These are phyloP conservation scores for Girardinus metallicus DNA, from an alignment of 2,797 vertebrate genomes.

Conservation along the genomic window DNA sequence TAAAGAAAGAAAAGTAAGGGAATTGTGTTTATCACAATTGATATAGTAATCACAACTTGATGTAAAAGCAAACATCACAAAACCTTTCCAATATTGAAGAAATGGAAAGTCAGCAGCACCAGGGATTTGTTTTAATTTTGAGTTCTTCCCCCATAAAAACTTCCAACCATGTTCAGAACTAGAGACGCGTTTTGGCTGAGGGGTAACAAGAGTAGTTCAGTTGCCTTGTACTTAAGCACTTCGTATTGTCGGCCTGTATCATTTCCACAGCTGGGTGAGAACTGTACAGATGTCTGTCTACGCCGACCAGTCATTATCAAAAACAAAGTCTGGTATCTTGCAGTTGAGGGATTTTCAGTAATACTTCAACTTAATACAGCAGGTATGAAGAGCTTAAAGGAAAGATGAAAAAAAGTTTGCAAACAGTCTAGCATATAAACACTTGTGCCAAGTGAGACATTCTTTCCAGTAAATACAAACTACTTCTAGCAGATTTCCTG, in stretches of 20 bases:
- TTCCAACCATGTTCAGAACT: neutral
- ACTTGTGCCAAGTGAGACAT: conserved; percentile 26
- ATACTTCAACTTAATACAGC: neutral
- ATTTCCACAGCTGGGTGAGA: conserved; percentile 41
- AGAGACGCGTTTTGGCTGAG: neutral
- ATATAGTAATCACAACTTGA: neutral
- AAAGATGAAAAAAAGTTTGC: neutral
- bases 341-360: neutral
- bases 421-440: neutral
- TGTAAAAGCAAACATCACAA: neutral
- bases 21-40: neutral
- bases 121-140: neutral
- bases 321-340: neutral
- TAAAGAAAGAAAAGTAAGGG: neutral
- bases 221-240: neutral
- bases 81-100: neutral
- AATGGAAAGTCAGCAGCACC: neutral
- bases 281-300: conserved; percentile 36
- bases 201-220: neutral
- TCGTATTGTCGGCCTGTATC: conserved; percentile 4
- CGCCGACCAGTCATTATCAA: conserved; percentile 4
- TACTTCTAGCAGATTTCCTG: conserved; percentile 32
- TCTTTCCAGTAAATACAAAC: conserved; percentile 33
- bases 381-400: neutral
- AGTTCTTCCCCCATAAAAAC: neutral